A percentile compares a stretch with the other conserved stretches of the same genome.
phyloP scores from a whole-genome alignment of 1,140 invertebrate genomes.

The Drosophila punjabiensis region DNA sequence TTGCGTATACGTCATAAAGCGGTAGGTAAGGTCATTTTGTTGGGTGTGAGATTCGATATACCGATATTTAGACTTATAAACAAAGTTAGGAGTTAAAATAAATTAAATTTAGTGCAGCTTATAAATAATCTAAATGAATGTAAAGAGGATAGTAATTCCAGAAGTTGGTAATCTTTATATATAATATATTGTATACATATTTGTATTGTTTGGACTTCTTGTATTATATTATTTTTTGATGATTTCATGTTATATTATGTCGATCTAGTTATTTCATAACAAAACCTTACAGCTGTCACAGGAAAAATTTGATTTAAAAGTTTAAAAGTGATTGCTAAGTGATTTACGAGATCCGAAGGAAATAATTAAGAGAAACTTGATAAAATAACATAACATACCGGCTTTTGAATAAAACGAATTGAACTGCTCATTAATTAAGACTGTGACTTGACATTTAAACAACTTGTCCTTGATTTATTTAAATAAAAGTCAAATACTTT shows the following conservation, averaged over 20 bases:
- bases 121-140: background rate
- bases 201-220: too few species aligned
- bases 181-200: too few species aligned
- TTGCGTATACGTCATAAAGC: constrained; percentile 66
- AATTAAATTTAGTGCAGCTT: background rate
- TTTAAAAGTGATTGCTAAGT: background rate
- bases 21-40: constrained; percentile 9
- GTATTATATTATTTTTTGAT: too few species aligned
- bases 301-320: background rate
- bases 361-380: background rate
- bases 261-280: background rate
- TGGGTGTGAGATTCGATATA: background rate
- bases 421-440: background rate
- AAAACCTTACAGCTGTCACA: background rate
- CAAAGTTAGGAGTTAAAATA: too few species aligned
- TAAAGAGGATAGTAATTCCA: background rate
- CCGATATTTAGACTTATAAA: background rate
- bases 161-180: background rate
- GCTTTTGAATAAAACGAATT: background rate
- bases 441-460: background rate
- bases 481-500: background rate
- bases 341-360: background rate
- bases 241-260: too few species aligned
- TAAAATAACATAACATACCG: too few species aligned
- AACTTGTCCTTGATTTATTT: background rate